These are phyloP conservation scores for Nymphalis io DNA, from an alignment of 1,140 invertebrate species.

Conservation along the genomic window DNA sequence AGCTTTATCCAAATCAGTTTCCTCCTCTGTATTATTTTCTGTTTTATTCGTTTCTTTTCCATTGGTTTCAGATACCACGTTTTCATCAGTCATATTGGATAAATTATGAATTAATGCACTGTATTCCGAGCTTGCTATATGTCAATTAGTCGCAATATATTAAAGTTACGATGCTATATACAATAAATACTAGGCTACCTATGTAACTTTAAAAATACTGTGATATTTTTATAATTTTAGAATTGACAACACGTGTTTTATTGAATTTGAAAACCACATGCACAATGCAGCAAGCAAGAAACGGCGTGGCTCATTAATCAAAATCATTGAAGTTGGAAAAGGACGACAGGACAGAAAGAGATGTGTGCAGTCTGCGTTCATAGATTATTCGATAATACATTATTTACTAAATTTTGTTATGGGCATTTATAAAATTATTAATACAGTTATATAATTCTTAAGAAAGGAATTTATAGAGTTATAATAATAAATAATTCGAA, in stretches of 20 bases:
- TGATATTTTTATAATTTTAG: slow-evolving; percentile 1
- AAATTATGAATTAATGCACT: slow-evolving; percentile 14
- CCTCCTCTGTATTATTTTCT: slow-evolving; percentile 44
- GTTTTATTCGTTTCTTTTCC: slow-evolving; percentile 48
- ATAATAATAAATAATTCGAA: no score
- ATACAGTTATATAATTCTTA: no score
- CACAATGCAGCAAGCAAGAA: not conserved
- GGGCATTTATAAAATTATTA: no score
- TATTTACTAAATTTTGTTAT: no score
- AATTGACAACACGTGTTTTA: slow-evolving; percentile 28
- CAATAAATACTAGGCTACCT: not conserved
- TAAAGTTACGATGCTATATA: not conserved
- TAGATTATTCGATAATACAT: not conserved
- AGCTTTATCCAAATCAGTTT: slow-evolving; percentile 78
- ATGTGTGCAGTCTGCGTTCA: not conserved
- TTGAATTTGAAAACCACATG: slow-evolving; percentile 23
- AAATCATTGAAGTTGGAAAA: not conserved
- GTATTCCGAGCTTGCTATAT: not conserved
- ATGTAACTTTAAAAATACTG: not conserved
- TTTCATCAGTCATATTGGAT: slow-evolving; percentile 68
- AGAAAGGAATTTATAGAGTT: no score
- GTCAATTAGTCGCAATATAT: slow-evolving; percentile 10
- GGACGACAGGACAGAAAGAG: no score
- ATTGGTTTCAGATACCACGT: slow-evolving; percentile 49
- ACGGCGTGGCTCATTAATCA: slow-evolving; percentile 15